Base-by-base conservation (phyloP, 2,797 vertebrate genomes). In the Acrossocheilus wenchowensis region DNA sequence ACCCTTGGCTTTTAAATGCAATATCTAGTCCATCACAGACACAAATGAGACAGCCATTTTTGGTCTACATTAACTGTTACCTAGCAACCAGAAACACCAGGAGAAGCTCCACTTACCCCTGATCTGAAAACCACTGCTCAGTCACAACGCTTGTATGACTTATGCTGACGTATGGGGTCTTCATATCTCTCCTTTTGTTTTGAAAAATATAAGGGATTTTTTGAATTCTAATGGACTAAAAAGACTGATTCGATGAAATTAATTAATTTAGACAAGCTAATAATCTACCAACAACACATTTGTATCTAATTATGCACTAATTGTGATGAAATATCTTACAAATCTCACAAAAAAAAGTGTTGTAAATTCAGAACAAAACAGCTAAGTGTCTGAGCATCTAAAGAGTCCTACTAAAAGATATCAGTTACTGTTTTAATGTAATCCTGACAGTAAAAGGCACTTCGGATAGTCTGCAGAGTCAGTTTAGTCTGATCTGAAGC, bases 11-110 rank as follows among this genome's bases (percentile, higher is more conserved):
- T 81, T 86, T 41, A 81, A 41, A 81, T 81, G 69, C 57, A 86
- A 81, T 62, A 60, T 74, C 43, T 81, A 81, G 84, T 81, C 84
- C 54, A 81, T 86, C 71, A 73, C 69, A 81, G 78, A 77, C 79
- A 75, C 78, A 86, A 86, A 86, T 81, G 85, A 86, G 85, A 73
- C 78, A 68, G 39, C 41, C 82, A 83, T 83, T 86, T 86, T 68
- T 75, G 85, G 78, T 74, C 78, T 81, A 54, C 85, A 86, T 86
- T 86, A 86, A 86, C 78, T 81, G 85, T 86, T 86, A 81, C 85
- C 71, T 86, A 82, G 85, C 85, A 86, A 86, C 85, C 60, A 86
- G 71, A 81, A 48, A 86, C 66, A 68, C 83, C 60, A 78, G 72
- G 64, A 68, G 26, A 78, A 66, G 26, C 60, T 30, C 62, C 72